These are phyloP conservation scores for Chromoteleia sp. DNA, from an alignment of 2,888 invertebrate species.

Conservation along the genomic window DNA sequence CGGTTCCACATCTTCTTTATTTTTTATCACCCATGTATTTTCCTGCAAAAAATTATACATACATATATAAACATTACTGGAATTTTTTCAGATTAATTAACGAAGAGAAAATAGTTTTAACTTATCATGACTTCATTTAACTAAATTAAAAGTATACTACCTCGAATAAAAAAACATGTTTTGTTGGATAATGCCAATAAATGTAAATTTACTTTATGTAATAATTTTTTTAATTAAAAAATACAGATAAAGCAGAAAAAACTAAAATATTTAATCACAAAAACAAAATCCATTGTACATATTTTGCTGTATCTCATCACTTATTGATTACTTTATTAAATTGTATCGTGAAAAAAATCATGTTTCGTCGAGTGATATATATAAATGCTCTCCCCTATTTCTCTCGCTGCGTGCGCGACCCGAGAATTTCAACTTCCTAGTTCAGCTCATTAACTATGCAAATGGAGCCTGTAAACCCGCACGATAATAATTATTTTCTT, in stretches of 20 bases:
- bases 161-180: no score
- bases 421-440: constrained; percentile 57
- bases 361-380: constrained; percentile 41
- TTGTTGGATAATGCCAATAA: no score
- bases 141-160: no score
- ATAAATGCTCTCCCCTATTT: constrained; percentile 50
- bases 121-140: no score
- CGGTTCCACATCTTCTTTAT: no score
- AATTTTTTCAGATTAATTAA: no score
- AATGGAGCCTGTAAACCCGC: constrained; percentile 62
- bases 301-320: not conserved
- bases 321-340: constrained; percentile 37
- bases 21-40: constrained; percentile 66
- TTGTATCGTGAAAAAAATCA: constrained; percentile 16
- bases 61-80: no score
- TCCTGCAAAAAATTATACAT: constrained; percentile 71
- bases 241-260: no score
- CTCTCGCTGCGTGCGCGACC: constrained; percentile 52
- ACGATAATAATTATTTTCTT: constrained; percentile 68
- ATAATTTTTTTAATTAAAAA: no score
- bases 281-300: not conserved
- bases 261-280: constrained; percentile 1
- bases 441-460: constrained; percentile 64
- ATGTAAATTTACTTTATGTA: no score
- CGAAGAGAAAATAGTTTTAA: no score